Percentiles rank a stretch among this genome's conserved stretches.
Conservation (phyloP, 1,140 invertebrate species). For the Bombus confusus region DNA sequence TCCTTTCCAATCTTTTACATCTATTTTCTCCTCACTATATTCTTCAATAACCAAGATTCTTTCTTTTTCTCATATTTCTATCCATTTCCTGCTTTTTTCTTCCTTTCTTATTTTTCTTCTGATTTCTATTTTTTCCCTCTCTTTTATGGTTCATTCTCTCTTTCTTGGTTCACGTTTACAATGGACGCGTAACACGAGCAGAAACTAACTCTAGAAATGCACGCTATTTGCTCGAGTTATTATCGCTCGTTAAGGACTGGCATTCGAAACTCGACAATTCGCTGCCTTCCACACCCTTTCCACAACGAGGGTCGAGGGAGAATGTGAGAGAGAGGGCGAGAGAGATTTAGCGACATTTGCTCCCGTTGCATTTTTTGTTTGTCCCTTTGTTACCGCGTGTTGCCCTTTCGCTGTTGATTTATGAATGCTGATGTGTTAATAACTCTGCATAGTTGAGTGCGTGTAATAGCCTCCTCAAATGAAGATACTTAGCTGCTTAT, state of each 20-base stretch:
- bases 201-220: conserved; percentile 24
- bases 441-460: neutral
- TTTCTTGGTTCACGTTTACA: neutral
- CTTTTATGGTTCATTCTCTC: neutral
- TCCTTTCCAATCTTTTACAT: too few relatives aligned
- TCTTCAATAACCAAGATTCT: too few relatives aligned
- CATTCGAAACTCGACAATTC: conserved; percentile 52
- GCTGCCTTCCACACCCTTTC: neutral
- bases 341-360: conserved; percentile 12
- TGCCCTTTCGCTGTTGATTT: conserved; percentile 16
- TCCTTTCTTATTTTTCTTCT: neutral
- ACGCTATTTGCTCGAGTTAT: conserved; percentile 63
- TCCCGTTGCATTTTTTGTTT: conserved; percentile 14
- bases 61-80: neutral
- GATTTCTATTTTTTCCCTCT: neutral
- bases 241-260: conserved; percentile 64
- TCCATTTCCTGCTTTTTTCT: neutral
- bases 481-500: neutral
- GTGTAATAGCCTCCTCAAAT: neutral
- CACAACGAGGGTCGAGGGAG: neutral
- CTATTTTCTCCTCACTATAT: too few relatives aligned
- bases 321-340: neutral
- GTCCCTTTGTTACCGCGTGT: conserved; percentile 22
- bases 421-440: neutral
- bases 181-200: neutral